A percentile compares a stretch with the other conserved stretches of the same genome.
phyloP scores from a whole-genome alignment of 2,113 vertebrate genomes.

The Thryonomys swinderianus region DNA sequence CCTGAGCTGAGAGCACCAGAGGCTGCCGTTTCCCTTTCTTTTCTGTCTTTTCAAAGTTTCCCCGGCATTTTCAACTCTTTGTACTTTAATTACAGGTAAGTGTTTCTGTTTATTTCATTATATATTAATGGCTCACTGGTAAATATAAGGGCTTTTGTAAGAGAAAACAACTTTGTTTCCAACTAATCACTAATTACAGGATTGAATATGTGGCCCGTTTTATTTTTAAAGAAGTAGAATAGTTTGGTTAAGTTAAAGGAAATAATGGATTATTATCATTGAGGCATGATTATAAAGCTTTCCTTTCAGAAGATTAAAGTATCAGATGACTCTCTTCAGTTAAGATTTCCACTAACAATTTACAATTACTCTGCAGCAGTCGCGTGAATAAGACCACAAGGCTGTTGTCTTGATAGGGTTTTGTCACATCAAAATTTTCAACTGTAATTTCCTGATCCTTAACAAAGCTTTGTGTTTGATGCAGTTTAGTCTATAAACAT shows the following conservation, averaged over 20 bases:
- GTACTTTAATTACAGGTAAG: constrained; percentile 55
- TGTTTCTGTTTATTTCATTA: neutral
- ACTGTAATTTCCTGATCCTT: neutral
- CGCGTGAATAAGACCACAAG: neutral
- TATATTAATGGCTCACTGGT: neutral
- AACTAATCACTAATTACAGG: constrained; percentile 8
- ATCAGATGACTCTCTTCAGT: neutral
- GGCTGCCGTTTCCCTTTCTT: neutral
- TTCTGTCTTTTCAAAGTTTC: constrained; percentile 52
- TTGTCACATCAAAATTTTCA: constrained; percentile 3
- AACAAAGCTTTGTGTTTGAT: neutral
- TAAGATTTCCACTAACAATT: neutral
- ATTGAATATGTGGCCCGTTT: neutral
- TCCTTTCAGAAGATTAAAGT: neutral
- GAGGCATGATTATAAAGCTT: neutral
- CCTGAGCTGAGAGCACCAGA: neutral
- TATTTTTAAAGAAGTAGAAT: neutral
- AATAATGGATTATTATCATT: neutral
- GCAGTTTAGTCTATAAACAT: neutral
- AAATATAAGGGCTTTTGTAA: neutral
- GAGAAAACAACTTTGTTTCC: constrained; percentile 57
- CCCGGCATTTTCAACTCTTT: neutral
- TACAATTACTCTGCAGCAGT: neutral
- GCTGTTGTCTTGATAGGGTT: neutral
- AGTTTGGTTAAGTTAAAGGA: constrained; percentile 9